These are phyloP conservation scores for Kryphioiulus occultus DNA, from an alignment of 2,888 invertebrate species.

Conservation along the genomic window DNA sequence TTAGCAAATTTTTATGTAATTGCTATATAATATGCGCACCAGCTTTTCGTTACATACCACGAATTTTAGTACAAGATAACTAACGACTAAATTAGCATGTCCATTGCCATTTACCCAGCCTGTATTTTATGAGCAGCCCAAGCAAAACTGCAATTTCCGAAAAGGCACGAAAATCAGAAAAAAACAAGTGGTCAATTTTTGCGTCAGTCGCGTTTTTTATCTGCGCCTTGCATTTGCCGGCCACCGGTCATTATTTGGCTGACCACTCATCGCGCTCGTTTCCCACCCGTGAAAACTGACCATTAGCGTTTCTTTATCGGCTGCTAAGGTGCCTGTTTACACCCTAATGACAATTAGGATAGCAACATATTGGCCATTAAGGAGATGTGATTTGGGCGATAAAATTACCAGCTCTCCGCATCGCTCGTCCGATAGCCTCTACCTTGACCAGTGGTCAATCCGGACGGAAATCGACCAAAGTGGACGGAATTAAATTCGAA, in stretches of 20 bases:
- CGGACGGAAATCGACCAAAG: not conserved
- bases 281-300: conserved; percentile 49
- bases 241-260: conserved; percentile 39
- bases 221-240: not conserved
- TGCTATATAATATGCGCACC: too few species aligned
- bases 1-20: too few species aligned
- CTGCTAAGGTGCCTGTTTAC: conserved; percentile 52
- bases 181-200: not conserved
- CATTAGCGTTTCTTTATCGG: conserved; percentile 52
- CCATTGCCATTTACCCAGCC: too few species aligned
- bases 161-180: not conserved
- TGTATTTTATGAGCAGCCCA: too few species aligned
- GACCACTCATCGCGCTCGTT: conserved; percentile 43
- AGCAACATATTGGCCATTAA: conserved; percentile 52
- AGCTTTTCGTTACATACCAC: too few species aligned
- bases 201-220: not conserved
- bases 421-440: not conserved
- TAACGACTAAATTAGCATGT: too few species aligned
- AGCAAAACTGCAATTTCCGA: not conserved
- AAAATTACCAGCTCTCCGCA: conserved; percentile 49
- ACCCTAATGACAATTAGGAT: conserved; percentile 52
- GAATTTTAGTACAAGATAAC: too few species aligned
- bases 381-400: conserved; percentile 52
- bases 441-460: not conserved
- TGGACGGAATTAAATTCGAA: not conserved